A percentile compares a stretch with the other conserved stretches of the same genome.
Evolutionary conservation across 2,888 invertebrate species (phyloP).

Genomic region (Ptychoptera albimana): DNA sequence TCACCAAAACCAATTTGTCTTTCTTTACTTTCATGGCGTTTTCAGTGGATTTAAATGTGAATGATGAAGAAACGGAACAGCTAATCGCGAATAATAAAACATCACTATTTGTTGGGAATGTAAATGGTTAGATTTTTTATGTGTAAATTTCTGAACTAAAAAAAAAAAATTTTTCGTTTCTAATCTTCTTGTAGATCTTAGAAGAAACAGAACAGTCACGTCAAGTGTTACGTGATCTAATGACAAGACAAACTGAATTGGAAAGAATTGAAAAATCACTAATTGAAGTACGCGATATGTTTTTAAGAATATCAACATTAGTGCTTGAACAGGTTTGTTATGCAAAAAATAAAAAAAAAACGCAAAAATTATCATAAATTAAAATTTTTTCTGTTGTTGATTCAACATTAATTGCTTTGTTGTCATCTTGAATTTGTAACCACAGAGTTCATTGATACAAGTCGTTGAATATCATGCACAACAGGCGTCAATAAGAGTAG

Average conservation of each 20-base stretch:
- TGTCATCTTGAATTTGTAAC: neutral
- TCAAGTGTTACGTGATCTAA: conserved; percentile 24
- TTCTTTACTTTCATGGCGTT: neutral
- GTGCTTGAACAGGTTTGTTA: conserved; percentile 25
- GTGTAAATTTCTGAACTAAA: no score
- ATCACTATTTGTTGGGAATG: conserved; percentile 30
- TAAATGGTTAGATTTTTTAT: no score
- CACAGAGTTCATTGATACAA: conserved; percentile 25
- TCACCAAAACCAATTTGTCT: neutral
- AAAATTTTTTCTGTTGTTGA: no score
- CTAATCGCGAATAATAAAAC: conserved; percentile 27
- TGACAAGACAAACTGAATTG: conserved; percentile 27
- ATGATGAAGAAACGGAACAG: conserved; percentile 29
- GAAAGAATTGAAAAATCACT: conserved; percentile 28
- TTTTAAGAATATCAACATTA: conserved; percentile 27
- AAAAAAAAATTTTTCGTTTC: conserved; percentile 10
- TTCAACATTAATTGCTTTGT: neutral
- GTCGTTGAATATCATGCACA: conserved; percentile 30
- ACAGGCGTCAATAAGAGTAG: conserved; percentile 24
- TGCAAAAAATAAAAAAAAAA: no score
- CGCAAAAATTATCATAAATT: no score
- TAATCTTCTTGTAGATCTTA: conserved; percentile 19
- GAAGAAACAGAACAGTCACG: conserved; percentile 30
- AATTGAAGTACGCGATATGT: conserved; percentile 28
- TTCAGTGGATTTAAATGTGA: conserved; percentile 25